Evolutionary conservation across 2,113 vertebrate species (phyloP).

Genomic region (Osmerus eperlanus): DNA sequence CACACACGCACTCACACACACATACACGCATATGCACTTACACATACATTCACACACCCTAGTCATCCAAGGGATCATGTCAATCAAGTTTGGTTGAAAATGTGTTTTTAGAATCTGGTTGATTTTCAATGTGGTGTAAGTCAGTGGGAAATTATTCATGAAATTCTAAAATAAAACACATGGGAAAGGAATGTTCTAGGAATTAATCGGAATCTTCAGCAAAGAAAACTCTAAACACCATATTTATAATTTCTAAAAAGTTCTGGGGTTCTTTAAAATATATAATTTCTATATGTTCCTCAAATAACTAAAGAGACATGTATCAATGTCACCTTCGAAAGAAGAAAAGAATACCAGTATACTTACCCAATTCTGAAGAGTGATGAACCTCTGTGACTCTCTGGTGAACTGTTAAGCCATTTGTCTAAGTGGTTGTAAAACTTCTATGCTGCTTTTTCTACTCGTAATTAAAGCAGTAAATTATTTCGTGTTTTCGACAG

Average conservation of each 20-base stretch:
- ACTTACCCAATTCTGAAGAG: conserved; percentile 6
- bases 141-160: conserved; percentile 41
- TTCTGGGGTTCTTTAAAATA: conserved; percentile 2
- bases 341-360: background rate
- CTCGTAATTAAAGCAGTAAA: conserved; percentile 71
- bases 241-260: conserved; percentile 29
- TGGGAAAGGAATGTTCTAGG: conserved; percentile 55
- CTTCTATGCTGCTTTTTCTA: conserved; percentile 55
- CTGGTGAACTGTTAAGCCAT: conserved; percentile 37
- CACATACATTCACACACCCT: conserved; percentile 13
- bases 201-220: conserved; percentile 33
- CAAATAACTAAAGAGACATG: too few species aligned
- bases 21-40: conserved; percentile 1
- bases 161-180: conserved; percentile 43
- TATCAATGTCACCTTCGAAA: background rate
- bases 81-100: conserved; percentile 47
- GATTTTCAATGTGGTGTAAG: conserved; percentile 55
- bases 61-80: conserved; percentile 46
- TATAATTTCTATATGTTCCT: background rate
- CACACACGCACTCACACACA: conserved; percentile 1
- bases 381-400: conserved; percentile 56
- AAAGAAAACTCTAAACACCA: conserved; percentile 31
- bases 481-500: conserved; percentile 52
- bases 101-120: conserved; percentile 47
- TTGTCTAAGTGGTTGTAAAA: conserved; percentile 49